Evolutionary conservation across 92 coral and sea anemone genomes (phyloP).

Genomic region (Chrysogorgia sp.): DNA sequence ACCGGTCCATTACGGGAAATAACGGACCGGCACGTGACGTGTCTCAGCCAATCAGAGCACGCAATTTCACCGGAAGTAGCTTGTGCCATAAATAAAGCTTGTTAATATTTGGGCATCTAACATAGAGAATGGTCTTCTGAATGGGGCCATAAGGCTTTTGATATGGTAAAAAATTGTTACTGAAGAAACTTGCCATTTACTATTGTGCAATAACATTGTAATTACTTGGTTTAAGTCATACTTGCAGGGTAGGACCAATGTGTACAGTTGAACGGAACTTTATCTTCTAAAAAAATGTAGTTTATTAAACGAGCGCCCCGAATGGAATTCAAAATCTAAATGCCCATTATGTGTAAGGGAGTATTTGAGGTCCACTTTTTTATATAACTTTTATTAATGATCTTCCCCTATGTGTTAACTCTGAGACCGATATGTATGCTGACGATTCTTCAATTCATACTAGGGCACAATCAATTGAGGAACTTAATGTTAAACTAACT

Average conservation of each 20-base stretch:
- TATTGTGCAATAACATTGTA: slow-evolving; percentile 2
- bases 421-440: slow-evolving; percentile 50
- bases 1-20: no score
- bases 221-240: slow-evolving; percentile 17
- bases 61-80: no score
- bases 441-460: slow-evolving; percentile 59
- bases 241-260: slow-evolving; percentile 7
- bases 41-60: no score
- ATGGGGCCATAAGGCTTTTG: slow-evolving; percentile 28
- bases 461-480: slow-evolving; percentile 29
- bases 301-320: slow-evolving; percentile 44
- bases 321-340: no score
- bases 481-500: no score
- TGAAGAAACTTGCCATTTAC: slow-evolving; percentile 19
- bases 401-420: slow-evolving; percentile 53
- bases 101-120: slow-evolving; percentile 24
- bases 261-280: slow-evolving; percentile 9
- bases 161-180: slow-evolving; percentile 16
- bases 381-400: slow-evolving; percentile 57
- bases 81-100: no score
- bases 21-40: no score
- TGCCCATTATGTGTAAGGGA: no score
- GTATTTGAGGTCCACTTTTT: slow-evolving; percentile 62
- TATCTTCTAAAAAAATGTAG: not conserved
- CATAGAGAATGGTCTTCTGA: slow-evolving; percentile 34